phyloP scores from a whole-genome alignment of 1,140 invertebrate genomes.

The Achatina immaculata region DNA sequence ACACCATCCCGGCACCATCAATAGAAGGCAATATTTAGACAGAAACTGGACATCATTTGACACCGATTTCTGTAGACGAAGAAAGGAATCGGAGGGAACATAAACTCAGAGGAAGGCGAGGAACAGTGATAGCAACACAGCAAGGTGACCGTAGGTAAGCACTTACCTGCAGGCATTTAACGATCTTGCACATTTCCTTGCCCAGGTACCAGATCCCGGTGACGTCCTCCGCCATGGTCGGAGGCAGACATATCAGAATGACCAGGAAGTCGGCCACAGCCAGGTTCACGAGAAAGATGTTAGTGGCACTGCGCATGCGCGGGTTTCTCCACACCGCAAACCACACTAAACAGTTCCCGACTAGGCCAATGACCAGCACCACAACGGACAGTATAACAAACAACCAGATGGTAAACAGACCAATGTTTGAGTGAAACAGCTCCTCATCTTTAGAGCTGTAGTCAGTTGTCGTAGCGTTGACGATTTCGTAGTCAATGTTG shows the following conservation, averaged over 20 bases:
- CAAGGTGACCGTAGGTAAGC: too few species aligned
- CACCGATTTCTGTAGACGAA: too few species aligned
- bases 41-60: too few species aligned
- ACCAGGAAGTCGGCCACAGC: conserved; percentile 92
- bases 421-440: conserved; percentile 7
- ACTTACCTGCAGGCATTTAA: conserved; percentile 86
- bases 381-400: conserved; percentile 74
- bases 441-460: conserved; percentile 10
- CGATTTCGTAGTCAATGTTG: not conserved
- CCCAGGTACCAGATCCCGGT: conserved; percentile 92
- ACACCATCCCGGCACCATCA: too few species aligned
- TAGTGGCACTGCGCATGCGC: conserved; percentile 89
- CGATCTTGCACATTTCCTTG: conserved; percentile 82
- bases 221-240: conserved; percentile 85
- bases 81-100: too few species aligned
- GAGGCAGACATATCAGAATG: conserved; percentile 87
- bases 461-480: not conserved
- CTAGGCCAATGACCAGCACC: conserved; percentile 83
- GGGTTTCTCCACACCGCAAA: conserved; percentile 87
- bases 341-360: conserved; percentile 89
- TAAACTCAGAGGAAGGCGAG: not conserved
- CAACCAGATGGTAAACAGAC: conserved; percentile 37
- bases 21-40: too few species aligned
- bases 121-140: too few species aligned
- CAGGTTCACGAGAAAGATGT: conserved; percentile 92